A percentile compares a stretch with the other conserved stretches of the same genome.
Conservation (phyloP, 92 coral and sea anemone species). For the Plumapathes pennacea region DNA sequence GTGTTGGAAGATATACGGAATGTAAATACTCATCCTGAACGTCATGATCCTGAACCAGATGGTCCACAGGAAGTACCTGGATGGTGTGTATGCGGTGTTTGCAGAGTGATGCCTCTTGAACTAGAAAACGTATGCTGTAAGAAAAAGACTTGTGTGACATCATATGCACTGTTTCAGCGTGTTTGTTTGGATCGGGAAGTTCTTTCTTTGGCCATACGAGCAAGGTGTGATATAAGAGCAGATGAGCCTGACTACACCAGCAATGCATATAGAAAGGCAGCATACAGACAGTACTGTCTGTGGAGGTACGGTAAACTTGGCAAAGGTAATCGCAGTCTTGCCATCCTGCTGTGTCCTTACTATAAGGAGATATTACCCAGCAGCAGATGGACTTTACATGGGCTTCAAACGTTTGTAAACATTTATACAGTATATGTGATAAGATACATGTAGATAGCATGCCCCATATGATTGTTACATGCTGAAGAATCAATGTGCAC, state of each 20-base stretch:
- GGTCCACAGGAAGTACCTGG: slow-evolving; percentile 9
- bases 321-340: slow-evolving; percentile 43
- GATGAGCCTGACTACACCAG: slow-evolving; percentile 49
- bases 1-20: slow-evolving; percentile 16
- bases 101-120: slow-evolving; percentile 45
- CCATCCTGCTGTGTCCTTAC: slow-evolving; percentile 53
- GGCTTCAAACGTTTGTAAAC: slow-evolving; percentile 26
- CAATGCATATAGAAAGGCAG: slow-evolving; percentile 50
- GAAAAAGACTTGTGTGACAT: slow-evolving; percentile 51
- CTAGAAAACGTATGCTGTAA: slow-evolving; percentile 46
- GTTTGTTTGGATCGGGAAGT: slow-evolving; percentile 55
- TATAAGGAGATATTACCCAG: slow-evolving; percentile 35
- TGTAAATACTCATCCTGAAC: background rate
- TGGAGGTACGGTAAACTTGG: slow-evolving; percentile 58
- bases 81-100: slow-evolving; percentile 64
- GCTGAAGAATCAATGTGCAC: too few species aligned
- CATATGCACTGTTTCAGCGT: slow-evolving; percentile 31
- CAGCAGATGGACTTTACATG: slow-evolving; percentile 64
- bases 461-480: too few species aligned
- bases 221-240: slow-evolving; percentile 60
- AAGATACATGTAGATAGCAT: too few species aligned
- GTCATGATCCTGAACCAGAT: slow-evolving; percentile 6
- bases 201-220: slow-evolving; percentile 43
- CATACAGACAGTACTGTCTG: slow-evolving; percentile 52
- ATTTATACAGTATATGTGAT: too few species aligned